phyloP scores from a whole-genome alignment of 2,113 vertebrate genomes.

The Tachuris rubrigastra region DNA sequence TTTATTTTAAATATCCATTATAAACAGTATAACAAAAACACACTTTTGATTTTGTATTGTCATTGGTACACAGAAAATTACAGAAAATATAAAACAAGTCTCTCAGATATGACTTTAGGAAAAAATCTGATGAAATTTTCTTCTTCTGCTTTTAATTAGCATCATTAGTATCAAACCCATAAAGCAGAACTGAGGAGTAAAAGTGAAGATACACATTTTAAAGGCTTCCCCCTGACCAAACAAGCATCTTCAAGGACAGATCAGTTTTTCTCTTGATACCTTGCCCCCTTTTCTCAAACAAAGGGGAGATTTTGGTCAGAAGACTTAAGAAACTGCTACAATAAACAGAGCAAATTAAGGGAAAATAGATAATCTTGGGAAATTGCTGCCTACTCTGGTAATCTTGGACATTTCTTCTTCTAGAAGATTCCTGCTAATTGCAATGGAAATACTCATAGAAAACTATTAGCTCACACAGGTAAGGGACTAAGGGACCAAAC shows the following conservation, averaged over 20 bases:
- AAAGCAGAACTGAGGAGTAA: background rate
- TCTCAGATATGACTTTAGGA: background rate
- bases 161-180: background rate
- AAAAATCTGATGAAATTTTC: background rate
- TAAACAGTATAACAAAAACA: background rate
- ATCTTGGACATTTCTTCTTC: background rate
- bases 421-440: background rate
- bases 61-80: background rate
- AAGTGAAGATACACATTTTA: background rate
- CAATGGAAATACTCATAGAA: background rate
- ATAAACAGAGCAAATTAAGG: background rate
- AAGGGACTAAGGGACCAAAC: background rate
- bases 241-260: background rate
- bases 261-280: rapidly evolving
- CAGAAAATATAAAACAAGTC: background rate
- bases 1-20: background rate
- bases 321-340: background rate
- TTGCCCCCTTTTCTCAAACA: background rate
- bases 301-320: background rate
- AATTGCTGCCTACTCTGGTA: background rate
- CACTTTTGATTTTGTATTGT: background rate
- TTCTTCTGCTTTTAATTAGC: background rate
- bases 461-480: background rate
- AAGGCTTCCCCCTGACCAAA: background rate
- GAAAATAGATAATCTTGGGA: background rate